Percentiles rank a stretch among this genome's conserved stretches.
Conservation (phyloP, 2,113 vertebrate species). For the Peucedramus taeniatus region DNA sequence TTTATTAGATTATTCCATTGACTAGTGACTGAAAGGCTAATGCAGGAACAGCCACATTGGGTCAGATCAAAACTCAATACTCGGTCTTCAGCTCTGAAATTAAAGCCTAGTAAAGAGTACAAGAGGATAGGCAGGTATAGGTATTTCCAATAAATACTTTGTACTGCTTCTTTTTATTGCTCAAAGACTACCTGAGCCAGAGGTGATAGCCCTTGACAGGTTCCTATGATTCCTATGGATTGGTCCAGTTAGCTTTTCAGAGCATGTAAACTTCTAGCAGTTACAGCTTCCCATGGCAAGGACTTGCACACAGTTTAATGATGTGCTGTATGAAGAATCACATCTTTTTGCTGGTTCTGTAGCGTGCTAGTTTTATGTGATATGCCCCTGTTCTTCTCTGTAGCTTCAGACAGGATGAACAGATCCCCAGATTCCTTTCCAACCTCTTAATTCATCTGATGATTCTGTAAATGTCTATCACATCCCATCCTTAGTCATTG, state of each 20-base stretch:
- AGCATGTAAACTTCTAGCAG: accelerated
- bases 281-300: neutral
- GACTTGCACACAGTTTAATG: neutral
- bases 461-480: neutral
- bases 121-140: neutral
- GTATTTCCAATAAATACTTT: neutral
- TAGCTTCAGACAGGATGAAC: neutral
- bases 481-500: neutral
- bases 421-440: neutral
- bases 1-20: neutral
- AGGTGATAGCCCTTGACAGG: neutral
- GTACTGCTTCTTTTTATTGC: neutral
- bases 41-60: neutral
- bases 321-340: neutral
- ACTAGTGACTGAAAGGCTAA: neutral
- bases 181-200: neutral
- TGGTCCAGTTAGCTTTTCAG: neutral
- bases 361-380: neutral
- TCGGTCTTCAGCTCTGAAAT: neutral
- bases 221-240: neutral
- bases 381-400: neutral
- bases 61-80: neutral
- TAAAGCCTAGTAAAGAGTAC: neutral
- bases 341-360: neutral
- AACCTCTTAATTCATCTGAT: neutral